Percentiles rank a stretch among this genome's conserved stretches.
Conservation (phyloP, 1,140 invertebrate species). For the Oreohelix idahoensis region DNA sequence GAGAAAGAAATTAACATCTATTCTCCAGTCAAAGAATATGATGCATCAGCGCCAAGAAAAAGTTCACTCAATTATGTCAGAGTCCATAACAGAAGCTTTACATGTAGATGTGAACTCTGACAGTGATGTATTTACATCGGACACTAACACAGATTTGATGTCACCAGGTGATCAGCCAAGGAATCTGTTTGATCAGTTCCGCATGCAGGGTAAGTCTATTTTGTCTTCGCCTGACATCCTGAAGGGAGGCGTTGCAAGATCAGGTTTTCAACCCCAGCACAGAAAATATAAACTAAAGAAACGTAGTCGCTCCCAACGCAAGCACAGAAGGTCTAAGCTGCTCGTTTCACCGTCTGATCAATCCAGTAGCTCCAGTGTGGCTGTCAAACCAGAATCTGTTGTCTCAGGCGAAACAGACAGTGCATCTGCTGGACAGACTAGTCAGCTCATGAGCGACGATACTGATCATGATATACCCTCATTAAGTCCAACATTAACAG, state of each 20-base stretch:
- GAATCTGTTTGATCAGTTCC: conserved; percentile 37
- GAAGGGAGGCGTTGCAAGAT: no score
- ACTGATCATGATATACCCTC: neutral
- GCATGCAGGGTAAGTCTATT: neutral
- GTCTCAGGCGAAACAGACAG: neutral
- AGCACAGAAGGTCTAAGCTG: neutral
- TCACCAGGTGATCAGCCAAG: conserved; percentile 19
- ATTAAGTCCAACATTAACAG: neutral
- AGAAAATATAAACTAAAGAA: neutral
- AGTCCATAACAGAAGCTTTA: neutral
- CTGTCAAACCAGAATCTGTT: conserved; percentile 8
- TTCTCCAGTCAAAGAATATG: conserved; percentile 36
- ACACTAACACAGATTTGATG: conserved; percentile 29
- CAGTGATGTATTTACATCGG: conserved; percentile 18
- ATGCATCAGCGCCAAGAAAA: conserved; percentile 24
- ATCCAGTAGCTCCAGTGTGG: conserved; percentile 1
- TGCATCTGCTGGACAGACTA: neutral
- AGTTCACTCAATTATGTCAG: neutral
- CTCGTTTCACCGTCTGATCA: conserved; percentile 17
- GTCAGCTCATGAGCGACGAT: neutral
- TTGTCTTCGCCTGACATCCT: conserved; percentile 22
- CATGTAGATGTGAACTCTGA: conserved; percentile 34
- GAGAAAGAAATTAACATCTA: conserved; percentile 16
- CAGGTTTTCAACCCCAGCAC: neutral
- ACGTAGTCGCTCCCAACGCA: neutral